Evolutionary conservation across 2,113 vertebrate genomes (phyloP).

Genomic region (Dipodomys stephensi): DNA sequence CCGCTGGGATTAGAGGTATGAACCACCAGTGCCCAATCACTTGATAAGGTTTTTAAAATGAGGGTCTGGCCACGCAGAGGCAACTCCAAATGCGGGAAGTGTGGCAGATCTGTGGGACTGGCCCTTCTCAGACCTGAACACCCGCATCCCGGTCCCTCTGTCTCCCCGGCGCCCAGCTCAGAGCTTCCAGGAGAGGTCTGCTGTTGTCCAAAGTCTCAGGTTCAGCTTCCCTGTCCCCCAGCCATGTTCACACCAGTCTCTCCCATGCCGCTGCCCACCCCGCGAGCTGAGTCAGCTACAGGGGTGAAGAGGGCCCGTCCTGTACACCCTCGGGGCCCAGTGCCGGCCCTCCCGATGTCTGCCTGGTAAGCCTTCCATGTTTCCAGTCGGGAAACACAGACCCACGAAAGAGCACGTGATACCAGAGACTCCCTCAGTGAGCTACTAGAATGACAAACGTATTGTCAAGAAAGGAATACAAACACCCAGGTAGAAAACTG

Average conservation of each 20-base stretch:
- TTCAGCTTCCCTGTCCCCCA: rapidly evolving
- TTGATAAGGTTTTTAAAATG: conserved; percentile 31
- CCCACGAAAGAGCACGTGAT: neutral
- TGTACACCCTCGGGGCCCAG: neutral
- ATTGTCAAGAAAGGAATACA: neutral
- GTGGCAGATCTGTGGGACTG: too few species aligned
- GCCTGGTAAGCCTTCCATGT: neutral
- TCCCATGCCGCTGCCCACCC: rapidly evolving
- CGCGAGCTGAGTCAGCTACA: neutral
- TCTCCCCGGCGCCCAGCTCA: conserved; percentile 42
- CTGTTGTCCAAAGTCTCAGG: neutral
- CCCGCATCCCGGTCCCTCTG: neutral
- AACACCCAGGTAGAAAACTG: neutral
- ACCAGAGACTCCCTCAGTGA: neutral
- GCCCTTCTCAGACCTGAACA: conserved; percentile 12
- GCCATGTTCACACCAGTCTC: neutral
- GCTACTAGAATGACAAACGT: neutral
- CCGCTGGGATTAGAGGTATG: too few species aligned
- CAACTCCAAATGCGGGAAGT: conserved; percentile 79
- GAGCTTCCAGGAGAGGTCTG: neutral
- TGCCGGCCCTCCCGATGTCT: rapidly evolving
- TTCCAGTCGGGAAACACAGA: neutral
- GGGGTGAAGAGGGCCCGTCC: neutral
- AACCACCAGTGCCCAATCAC: too few species aligned
- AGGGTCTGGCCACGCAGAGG: conserved; percentile 60